Percentiles rank a stretch among this genome's conserved stretches.
Conservation (phyloP, 2,888 invertebrate species). For the Drosophila demipolita region DNA sequence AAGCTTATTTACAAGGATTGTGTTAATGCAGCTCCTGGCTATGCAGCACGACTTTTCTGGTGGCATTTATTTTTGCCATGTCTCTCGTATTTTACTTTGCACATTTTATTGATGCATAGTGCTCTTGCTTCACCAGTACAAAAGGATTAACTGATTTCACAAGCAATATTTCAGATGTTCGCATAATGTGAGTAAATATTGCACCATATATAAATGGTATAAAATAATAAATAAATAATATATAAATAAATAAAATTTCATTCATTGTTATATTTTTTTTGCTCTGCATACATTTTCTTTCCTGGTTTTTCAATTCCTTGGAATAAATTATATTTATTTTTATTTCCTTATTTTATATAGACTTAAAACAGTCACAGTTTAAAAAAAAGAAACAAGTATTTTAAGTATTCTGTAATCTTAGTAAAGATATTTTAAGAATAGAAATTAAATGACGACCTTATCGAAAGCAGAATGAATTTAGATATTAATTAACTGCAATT, state of each 20-base stretch:
- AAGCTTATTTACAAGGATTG: conserved; percentile 77
- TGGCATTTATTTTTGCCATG: conserved; percentile 30
- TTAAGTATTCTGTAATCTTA: no score
- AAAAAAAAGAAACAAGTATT: no score
- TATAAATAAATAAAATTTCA: background rate
- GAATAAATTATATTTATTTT: background rate
- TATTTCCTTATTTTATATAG: no score
- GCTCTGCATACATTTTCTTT: background rate
- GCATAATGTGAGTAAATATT: background rate
- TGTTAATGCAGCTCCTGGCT: conserved; percentile 73
- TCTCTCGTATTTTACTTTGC: conserved; percentile 17
- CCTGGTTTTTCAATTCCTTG: background rate
- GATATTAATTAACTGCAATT: no score
- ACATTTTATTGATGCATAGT: conserved; percentile 37
- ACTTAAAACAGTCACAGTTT: no score
- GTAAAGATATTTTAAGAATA: no score
- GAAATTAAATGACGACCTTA: background rate
- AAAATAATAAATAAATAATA: background rate
- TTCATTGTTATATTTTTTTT: background rate
- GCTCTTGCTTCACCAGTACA: background rate
- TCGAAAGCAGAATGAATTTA: no score
- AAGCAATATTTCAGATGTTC: background rate
- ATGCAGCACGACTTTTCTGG: conserved; percentile 71
- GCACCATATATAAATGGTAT: background rate
- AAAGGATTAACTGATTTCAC: background rate